These are phyloP conservation scores for Parus major DNA, from an alignment of 2,113 vertebrate genomes.

Conservation along the genomic window DNA sequence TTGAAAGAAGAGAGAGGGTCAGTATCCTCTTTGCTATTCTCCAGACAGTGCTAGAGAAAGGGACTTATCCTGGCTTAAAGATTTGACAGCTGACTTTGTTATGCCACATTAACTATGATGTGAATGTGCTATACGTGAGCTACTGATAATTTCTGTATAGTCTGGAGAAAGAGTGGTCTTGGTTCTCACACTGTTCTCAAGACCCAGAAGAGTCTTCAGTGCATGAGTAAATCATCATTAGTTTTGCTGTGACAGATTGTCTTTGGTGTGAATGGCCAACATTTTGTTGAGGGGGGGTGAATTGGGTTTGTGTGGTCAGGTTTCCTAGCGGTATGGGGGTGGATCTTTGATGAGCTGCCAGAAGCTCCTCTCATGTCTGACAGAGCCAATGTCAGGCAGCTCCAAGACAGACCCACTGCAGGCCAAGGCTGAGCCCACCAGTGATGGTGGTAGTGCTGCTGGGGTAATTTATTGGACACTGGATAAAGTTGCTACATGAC, in stretches of 20 bases:
- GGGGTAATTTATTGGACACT: rapidly evolving
- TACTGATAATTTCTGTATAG: constrained; percentile 16
- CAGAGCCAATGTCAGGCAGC: neutral
- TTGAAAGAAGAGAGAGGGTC: neutral
- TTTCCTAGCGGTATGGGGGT: rapidly evolving
- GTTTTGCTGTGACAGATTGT: neutral
- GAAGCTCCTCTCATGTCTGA: neutral
- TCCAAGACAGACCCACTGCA: neutral
- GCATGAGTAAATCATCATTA: constrained; percentile 18
- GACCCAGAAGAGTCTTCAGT: neutral
- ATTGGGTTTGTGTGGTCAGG: neutral
- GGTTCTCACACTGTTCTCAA: neutral
- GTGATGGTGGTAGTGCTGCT: neutral
- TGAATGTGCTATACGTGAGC: constrained; percentile 14
- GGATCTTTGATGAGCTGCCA: neutral
- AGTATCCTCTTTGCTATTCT: neutral
- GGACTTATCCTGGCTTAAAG: neutral
- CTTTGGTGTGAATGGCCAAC: neutral
- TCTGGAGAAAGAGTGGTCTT: neutral
- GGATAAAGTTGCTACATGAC: rapidly evolving
- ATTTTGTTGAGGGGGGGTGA: neutral
- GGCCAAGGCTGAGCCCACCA: neutral
- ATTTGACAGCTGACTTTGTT: constrained; percentile 10
- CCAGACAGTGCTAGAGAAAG: neutral
- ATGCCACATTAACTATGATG: neutral